Conservation (phyloP, 2,797 vertebrate genomes). For the Ibycter americanus region DNA sequence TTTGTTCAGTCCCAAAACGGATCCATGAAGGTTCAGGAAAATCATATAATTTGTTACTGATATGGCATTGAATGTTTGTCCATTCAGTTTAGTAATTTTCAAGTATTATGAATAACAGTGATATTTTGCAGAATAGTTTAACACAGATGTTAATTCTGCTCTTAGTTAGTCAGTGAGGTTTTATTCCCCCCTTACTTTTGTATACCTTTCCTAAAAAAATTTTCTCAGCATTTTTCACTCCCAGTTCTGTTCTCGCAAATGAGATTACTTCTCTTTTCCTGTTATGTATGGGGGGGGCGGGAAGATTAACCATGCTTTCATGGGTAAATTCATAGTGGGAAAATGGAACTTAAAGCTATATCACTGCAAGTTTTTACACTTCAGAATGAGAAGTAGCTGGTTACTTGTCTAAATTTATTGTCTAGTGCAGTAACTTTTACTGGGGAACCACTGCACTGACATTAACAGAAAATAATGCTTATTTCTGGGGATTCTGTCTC, state of each 20-base stretch:
- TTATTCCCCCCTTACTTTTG: not conserved
- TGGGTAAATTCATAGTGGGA: not conserved
- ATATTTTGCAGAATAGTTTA: not conserved
- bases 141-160: not conserved
- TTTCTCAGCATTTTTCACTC: not conserved
- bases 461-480: constrained; percentile 22
- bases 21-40: not conserved
- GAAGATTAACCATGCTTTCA: not conserved
- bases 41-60: not conserved
- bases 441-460: not conserved
- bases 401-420: not conserved
- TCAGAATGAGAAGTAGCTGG: constrained; percentile 18
- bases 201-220: not conserved
- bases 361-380: not conserved
- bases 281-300: not conserved
- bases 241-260: constrained; percentile 23
- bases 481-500: constrained; percentile 61
- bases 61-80: not conserved
- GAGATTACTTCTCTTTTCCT: not conserved
- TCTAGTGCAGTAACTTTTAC: not conserved
- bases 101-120: not conserved
- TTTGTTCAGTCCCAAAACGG: not conserved
- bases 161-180: not conserved
- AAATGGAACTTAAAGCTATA: not conserved
- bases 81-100: not conserved